A percentile compares a stretch with the other conserved stretches of the same genome.
Evolutionary conservation across 2,113 vertebrate species (phyloP).

Genomic region (Monopterus albus): DNA sequence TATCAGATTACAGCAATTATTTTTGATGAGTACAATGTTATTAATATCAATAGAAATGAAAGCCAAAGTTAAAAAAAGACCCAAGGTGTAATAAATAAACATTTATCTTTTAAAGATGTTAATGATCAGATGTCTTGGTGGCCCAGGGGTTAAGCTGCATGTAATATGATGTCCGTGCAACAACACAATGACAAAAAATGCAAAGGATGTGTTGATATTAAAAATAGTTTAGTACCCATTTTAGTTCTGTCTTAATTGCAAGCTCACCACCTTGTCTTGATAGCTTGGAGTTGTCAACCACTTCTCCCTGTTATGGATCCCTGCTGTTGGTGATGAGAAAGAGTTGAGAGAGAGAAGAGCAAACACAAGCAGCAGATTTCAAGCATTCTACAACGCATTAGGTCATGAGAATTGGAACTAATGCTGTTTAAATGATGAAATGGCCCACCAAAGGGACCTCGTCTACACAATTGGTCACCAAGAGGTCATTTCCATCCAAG

Average conservation of each 20-base stretch:
- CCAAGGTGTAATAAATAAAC: neutral
- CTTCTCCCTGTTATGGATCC: conserved; percentile 62
- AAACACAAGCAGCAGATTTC: conserved; percentile 77
- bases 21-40: neutral
- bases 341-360: conserved; percentile 74
- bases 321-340: conserved; percentile 72
- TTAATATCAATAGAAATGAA: conserved; percentile 6
- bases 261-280: conserved; percentile 44
- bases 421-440: conserved; percentile 79
- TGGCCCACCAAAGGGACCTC: conserved; percentile 78
- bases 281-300: conserved; percentile 43
- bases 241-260: neutral
- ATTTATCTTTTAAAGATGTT: neutral
- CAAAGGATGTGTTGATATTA: neutral
- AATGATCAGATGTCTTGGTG: neutral
- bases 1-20: neutral
- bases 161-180: neutral
- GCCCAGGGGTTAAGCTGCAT: neutral
- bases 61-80: neutral
- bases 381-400: conserved; percentile 83
- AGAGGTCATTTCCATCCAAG: conserved; percentile 74
- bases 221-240: neutral
- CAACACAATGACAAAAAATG: neutral
- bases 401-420: conserved; percentile 86
- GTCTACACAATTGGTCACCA: conserved; percentile 71